Evolutionary conservation across 92 coral and sea anemone genomes (phyloP), one percentile per base, ranked within the genome.

Genomic region (Zoanthus gigantus): DNA sequence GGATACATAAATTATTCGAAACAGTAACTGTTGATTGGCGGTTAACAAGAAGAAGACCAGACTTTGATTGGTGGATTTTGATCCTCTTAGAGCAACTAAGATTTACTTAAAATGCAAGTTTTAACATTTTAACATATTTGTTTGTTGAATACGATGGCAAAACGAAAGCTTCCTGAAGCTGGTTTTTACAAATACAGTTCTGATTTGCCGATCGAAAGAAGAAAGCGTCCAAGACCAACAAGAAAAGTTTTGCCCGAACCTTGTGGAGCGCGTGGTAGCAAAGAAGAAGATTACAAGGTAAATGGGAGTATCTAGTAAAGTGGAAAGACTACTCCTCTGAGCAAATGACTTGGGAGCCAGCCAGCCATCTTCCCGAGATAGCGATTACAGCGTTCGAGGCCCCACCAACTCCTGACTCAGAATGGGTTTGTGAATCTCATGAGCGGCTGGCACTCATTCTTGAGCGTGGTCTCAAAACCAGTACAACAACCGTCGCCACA

Each of bases 381-480:
- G 54, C 78, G 3, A 45, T 73, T 12, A 15, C 78, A 6, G 3
- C 56, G 78, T 73, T 73, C 78, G 58, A 47, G 6, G 14, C 15
- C 37, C 78, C 57, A 8, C 32, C 78, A 74, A n/a, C 23, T 72
- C 76, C 76, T 42, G 76, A 72, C 9, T 23, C 76, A 72, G 76
- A 72, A 34, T 72, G 76, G 76, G 23, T 72, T 31, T 37, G 48
- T 31, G 76, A 72, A 72, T 18, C 76, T 50, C 53, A 52, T n/a
- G 82, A 77, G 8, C 28, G 53, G 82, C 9, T 77, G 0, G 69
- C 82, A 18, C 82, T 56, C 45, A 15, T 85, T 30, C 72, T 85
- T 65, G 82, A 74, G 77, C 45, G 72, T 68, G 88, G 88, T 23
- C 76, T 85, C 72, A 74, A 85, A 73, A 56, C 73, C 1, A 31